phyloP scores from a whole-genome alignment of 64 coral and sea anemone genomes.

The Porites lutea region DNA sequence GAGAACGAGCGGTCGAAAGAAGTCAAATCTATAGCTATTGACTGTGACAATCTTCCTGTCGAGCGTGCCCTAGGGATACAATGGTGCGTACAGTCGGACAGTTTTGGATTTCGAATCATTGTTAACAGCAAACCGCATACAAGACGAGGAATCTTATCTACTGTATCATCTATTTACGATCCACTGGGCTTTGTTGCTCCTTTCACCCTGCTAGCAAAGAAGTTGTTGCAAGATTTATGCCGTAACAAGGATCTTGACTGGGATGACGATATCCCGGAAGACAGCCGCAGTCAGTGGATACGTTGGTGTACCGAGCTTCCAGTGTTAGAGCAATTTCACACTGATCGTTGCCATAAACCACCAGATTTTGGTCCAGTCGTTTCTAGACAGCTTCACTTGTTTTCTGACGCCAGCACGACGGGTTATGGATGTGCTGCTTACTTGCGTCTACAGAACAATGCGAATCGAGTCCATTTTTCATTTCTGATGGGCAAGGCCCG shows the following conservation, averaged over 20 bases:
- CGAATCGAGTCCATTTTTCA: constrained; percentile 37
- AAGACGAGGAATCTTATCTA: constrained; percentile 8
- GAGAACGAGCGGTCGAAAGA: constrained; percentile 32
- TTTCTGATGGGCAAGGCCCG: constrained; percentile 48
- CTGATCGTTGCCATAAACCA: not conserved
- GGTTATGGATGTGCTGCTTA: too few relatives aligned
- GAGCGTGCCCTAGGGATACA: constrained; percentile 49
- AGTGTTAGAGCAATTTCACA: not conserved
- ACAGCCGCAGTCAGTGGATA: too few relatives aligned
- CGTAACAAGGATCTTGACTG: too few relatives aligned
- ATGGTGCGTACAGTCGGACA: constrained; percentile 46
- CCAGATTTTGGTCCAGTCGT: too few relatives aligned
- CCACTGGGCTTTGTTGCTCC: constrained; percentile 2
- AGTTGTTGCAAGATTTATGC: not conserved
- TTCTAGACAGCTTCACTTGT: too few relatives aligned
- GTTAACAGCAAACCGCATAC: not conserved
- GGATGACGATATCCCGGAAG: too few relatives aligned
- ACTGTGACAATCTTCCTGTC: constrained; percentile 16
- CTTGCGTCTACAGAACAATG: not conserved
- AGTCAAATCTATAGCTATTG: constrained; percentile 22
- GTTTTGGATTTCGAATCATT: constrained; percentile 21
- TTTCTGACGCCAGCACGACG: too few relatives aligned
- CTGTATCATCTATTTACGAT: constrained; percentile 18
- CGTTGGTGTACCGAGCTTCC: not conserved
- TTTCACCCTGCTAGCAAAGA: constrained; percentile 8